phyloP scores from a whole-genome alignment of 2,113 vertebrate genomes.

The Sterna hirundo region DNA sequence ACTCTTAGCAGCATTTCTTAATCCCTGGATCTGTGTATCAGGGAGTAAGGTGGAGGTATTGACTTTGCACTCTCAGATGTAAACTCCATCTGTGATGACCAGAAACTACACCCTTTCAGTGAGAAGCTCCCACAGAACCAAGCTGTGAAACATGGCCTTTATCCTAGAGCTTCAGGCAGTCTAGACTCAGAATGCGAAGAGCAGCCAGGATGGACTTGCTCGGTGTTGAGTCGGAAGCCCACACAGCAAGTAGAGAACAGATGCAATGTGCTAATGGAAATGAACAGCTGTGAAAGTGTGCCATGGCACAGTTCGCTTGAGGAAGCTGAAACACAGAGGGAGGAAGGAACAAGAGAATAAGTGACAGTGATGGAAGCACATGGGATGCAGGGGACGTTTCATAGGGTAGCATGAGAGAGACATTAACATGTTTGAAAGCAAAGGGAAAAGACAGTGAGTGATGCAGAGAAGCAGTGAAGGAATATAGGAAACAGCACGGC shows the following conservation, averaged over 20 bases:
- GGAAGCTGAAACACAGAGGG: not conserved
- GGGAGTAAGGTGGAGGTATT: not conserved
- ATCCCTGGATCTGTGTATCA: not conserved
- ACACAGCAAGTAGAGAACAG: not conserved
- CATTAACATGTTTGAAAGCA: not conserved
- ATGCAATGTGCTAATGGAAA: not conserved
- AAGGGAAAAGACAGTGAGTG: not conserved
- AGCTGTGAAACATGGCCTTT: not conserved
- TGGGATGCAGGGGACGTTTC: not conserved
- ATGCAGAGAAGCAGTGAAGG: not conserved
- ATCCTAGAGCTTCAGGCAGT: not conserved
- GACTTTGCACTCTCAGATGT: not conserved
- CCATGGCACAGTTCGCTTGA: not conserved
- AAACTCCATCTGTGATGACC: not conserved
- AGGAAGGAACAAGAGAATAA: not conserved
- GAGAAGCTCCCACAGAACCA: not conserved
- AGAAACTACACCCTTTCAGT: not conserved
- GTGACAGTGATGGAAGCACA: not conserved
- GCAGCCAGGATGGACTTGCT: not conserved
- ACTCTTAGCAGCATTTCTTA: not conserved
- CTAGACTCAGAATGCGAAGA: not conserved
- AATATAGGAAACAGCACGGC: not conserved
- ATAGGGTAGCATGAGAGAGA: not conserved
- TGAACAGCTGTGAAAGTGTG: not conserved
- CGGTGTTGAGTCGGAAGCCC: not conserved